Percentiles rank a stretch among this genome's conserved stretches.
Conservation (phyloP, 2,888 invertebrate species). For the Nomada ferruginata region DNA sequence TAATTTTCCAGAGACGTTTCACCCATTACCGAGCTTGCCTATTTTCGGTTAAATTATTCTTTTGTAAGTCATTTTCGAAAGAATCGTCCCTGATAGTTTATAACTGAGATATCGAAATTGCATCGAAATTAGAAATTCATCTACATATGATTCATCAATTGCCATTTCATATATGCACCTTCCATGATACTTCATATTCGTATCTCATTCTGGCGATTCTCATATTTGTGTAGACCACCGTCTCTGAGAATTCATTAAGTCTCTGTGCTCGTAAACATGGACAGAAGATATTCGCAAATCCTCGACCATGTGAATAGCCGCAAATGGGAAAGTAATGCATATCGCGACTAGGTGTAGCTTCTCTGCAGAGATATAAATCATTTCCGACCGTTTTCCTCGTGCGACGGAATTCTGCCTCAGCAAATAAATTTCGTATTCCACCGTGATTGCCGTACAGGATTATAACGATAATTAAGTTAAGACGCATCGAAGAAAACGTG, state of each 20-base stretch:
- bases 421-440: slow-evolving; percentile 22
- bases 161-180: neutral
- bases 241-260: neutral
- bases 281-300: neutral
- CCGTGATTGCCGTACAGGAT: neutral
- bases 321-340: slow-evolving; percentile 30
- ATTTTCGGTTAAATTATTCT: too few species aligned
- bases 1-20: too few species aligned
- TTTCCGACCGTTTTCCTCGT: neutral
- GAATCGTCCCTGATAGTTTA: too few species aligned
- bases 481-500: too few species aligned
- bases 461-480: too few species aligned
- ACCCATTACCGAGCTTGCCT: too few species aligned
- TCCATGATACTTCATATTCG: neutral
- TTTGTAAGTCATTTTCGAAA: too few species aligned
- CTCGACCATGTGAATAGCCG: neutral
- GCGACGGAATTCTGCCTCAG: neutral
- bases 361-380: slow-evolving; percentile 34
- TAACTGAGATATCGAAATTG: too few species aligned
- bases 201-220: neutral
- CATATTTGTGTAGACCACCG: neutral
- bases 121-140: neutral
- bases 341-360: neutral
- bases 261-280: neutral
- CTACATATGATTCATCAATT: neutral